Conservation (phyloP, 2,888 invertebrate genomes). For the Andrena praecox region DNA sequence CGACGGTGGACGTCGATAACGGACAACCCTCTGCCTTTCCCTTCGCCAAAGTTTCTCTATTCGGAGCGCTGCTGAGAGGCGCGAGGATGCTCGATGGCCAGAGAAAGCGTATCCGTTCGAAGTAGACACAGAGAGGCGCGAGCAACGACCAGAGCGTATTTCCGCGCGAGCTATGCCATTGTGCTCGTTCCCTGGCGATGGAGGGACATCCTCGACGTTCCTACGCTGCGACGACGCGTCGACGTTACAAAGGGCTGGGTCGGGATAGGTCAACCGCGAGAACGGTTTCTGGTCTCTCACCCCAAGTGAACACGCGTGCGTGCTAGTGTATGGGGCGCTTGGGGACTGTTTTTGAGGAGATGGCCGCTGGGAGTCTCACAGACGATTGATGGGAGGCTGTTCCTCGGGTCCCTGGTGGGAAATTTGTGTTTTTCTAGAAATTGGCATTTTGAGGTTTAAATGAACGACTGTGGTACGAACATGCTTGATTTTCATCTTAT, state of each 20-base stretch:
- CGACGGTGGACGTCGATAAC: conserved; percentile 21
- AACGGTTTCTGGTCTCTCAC: conserved; percentile 60
- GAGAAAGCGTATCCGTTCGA: conserved; percentile 61
- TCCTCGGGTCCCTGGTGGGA: conserved; percentile 3
- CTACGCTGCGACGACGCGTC: conserved; percentile 52
- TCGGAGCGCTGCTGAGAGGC: conserved; percentile 51
- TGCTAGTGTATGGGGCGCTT: conserved; percentile 9
- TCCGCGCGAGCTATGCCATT: conserved; percentile 61
- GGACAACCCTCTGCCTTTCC: conserved; percentile 37
- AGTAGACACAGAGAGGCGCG: conserved; percentile 33
- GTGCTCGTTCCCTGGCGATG: conserved; percentile 47
- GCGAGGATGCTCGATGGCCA: conserved; percentile 46
- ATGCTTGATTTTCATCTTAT: too few species aligned
- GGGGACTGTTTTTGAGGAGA: conserved; percentile 2
- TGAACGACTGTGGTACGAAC: background rate
- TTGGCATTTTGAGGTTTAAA: background rate
- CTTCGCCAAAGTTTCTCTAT: conserved; percentile 37
- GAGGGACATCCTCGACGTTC: conserved; percentile 56
- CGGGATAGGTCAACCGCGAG: conserved; percentile 68
- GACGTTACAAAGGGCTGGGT: conserved; percentile 66
- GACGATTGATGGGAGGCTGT: conserved; percentile 10
- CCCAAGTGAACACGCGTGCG: conserved; percentile 17
- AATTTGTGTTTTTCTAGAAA: background rate
- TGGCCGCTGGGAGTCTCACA: conserved; percentile 4
- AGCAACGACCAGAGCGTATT: conserved; percentile 24